Base-by-base conservation (phyloP, 2,888 invertebrate species). In the Netelia fuscicornis region DNA sequence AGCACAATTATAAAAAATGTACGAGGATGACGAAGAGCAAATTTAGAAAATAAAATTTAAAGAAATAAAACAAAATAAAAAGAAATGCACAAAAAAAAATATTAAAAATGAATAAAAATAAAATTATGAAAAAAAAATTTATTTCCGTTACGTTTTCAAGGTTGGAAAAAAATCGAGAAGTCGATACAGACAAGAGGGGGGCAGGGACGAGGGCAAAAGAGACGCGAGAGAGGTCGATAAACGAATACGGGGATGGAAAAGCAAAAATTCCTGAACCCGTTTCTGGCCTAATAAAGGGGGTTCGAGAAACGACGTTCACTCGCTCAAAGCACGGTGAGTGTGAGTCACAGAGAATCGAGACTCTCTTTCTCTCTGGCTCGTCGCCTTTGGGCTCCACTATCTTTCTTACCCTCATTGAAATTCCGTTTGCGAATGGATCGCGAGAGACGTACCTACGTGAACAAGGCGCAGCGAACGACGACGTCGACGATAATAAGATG, bases 271-370 rank as follows among this genome's bases (percentile, higher is more conserved):
- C 70, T 67, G 44, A 74, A 81, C 72, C 62, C 77, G 81, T 71
- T 30, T 70, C 56, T 62, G 84, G 37, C 84, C 84, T 84, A 84
- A 84, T 84, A 84, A 84, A 84, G 81, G 72, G 77, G 81, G 62
- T 77, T 77, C 64, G 25, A 52, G 30, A 30, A 30, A 70, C 44
- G 68, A 68, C 44, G 30, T 83, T 75, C 68, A 78, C 70, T 44
- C 70, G 67, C 76, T 23, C 54, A 52, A 30, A 13, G 25, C 30
- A 20, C 42, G 10, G 2, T 2, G 52, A 2, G 17, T 17, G 25
- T 80, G 74, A 83, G 64, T 83, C 81, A 77, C 52, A 67, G 25
- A 67, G 42, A 52, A 0, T 52, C 78, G 60, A 52, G 52, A 23
- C 30, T 30, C 30, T 30, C 30, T 30, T 30, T 30, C 30, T 30